Evolutionary conservation across 2,888 invertebrate species (phyloP), one percentile per base, ranked within the genome.

Genomic region (Meteorus cinctellus): DNA sequence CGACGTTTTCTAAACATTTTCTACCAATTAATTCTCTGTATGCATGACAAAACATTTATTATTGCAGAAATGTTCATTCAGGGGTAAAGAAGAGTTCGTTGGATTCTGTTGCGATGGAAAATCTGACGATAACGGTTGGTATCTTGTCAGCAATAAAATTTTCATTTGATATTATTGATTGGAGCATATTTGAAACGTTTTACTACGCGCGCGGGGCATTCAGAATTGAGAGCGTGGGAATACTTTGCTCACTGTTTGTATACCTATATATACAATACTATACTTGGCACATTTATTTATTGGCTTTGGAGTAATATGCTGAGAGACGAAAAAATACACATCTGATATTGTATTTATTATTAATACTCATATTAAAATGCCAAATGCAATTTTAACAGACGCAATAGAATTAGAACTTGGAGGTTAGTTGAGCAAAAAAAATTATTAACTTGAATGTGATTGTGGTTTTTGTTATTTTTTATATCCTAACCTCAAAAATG

Each of bases 331-430:
- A 6, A 36, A 65, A 65, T 14, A 5, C 16, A 19, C 1, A 4
- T 31, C n/a, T 19, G 41, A 24, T 8, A 36, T 41, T 36, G n/a
- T n/a, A 10, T 31, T 41, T 24, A 66, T 68, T 71, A 77, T 68
- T 71, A 77, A 75, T 41, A 75, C 4, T 34, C 8, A 41, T 34
- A 67, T 8, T 51, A 83, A 81, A 81, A 88, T 88, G 88, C 87
- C 88, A 34, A 82, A 82, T 59, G 83, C 86, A 74, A 68, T 88
- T 36, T 81, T 88, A 75, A 78, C 83, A 19, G 87, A 87, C 66
- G 82, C 86, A 36, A 82, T 87, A 68, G 81, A 82, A 41, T 75
- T 82, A 74, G 83, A 83, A 77, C 78, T 84, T 12, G 82, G 81
- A 82, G 84, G 84, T 63, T 63, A 31, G 55, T 55, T 41, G 8